Evolutionary conservation across 2,888 invertebrate genomes (phyloP).

Genomic region (Drosophila macrospina): DNA sequence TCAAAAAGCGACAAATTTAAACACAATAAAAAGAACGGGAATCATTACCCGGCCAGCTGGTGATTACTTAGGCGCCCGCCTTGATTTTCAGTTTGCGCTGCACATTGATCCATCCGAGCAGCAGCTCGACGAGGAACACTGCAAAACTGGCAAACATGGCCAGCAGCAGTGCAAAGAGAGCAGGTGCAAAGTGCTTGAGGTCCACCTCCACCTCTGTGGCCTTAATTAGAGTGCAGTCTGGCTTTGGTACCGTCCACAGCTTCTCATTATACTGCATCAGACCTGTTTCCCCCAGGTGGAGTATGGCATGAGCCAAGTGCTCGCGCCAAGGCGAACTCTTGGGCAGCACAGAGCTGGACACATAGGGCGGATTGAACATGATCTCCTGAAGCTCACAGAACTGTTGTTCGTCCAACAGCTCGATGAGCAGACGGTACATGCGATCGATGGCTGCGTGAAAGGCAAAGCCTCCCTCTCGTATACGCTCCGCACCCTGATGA

Average conservation of each 20-base stretch:
- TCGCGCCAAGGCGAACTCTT: conserved; percentile 79
- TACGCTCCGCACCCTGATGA: conserved; percentile 69
- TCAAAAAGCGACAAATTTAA: too few species aligned
- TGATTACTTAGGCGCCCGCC: conserved; percentile 23
- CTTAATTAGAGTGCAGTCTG: conserved; percentile 74
- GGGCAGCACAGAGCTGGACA: conserved; percentile 40
- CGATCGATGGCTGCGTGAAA: conserved; percentile 80
- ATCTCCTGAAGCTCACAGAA: conserved; percentile 83
- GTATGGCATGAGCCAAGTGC: conserved; percentile 69
- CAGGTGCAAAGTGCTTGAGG: conserved; percentile 82
- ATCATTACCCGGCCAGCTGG: too few species aligned
- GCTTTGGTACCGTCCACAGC: conserved; percentile 72
- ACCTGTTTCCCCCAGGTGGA: conserved; percentile 71
- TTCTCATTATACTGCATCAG: conserved; percentile 74
- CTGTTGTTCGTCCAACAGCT: conserved; percentile 64
- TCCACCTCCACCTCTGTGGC: conserved; percentile 79
- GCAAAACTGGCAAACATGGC: conserved; percentile 69
- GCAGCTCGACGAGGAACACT: conserved; percentile 67
- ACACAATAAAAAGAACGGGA: too few species aligned
- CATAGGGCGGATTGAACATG: conserved; percentile 67
- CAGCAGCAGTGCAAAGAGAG: conserved; percentile 69
- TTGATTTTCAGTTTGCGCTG: neutral
- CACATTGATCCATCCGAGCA: conserved; percentile 27
- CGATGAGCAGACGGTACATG: conserved; percentile 71
- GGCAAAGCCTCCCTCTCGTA: conserved; percentile 80